phyloP scores from a whole-genome alignment of 2,797 vertebrate species.

The Brachyrhaphis roseni region DNA sequence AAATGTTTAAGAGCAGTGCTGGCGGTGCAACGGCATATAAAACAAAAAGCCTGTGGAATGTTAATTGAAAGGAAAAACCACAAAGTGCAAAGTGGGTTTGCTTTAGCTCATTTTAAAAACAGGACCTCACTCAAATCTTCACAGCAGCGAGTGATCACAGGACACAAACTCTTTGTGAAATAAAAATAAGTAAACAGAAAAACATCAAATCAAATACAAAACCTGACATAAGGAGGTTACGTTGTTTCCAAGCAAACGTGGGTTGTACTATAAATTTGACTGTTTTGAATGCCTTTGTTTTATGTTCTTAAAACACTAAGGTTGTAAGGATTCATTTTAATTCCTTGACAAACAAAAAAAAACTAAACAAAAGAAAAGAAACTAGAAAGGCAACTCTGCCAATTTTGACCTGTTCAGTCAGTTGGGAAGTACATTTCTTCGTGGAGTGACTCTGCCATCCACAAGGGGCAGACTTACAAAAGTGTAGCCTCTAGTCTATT shows the following conservation, averaged over 20 bases:
- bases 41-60: neutral
- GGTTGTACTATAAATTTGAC: neutral
- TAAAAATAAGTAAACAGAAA: neutral
- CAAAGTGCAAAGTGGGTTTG: neutral
- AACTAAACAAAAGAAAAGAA: neutral
- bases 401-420: neutral
- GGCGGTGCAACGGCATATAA: slow-evolving; percentile 10
- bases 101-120: neutral
- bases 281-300: neutral
- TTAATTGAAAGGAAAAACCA: slow-evolving; percentile 14
- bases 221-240: neutral
- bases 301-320: neutral
- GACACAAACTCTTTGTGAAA: neutral
- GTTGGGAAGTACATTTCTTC: neutral
- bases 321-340: neutral
- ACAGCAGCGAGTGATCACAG: neutral
- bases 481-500: neutral
- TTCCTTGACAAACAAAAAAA: neutral
- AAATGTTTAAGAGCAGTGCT: neutral
- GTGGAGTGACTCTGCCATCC: neutral
- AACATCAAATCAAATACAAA: neutral
- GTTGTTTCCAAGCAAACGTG: neutral
- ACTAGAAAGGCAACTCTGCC: neutral
- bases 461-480: neutral
- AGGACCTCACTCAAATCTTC: neutral